phyloP scores from a whole-genome alignment of 2,888 invertebrate genomes.

The Metacarcinus magister region DNA sequence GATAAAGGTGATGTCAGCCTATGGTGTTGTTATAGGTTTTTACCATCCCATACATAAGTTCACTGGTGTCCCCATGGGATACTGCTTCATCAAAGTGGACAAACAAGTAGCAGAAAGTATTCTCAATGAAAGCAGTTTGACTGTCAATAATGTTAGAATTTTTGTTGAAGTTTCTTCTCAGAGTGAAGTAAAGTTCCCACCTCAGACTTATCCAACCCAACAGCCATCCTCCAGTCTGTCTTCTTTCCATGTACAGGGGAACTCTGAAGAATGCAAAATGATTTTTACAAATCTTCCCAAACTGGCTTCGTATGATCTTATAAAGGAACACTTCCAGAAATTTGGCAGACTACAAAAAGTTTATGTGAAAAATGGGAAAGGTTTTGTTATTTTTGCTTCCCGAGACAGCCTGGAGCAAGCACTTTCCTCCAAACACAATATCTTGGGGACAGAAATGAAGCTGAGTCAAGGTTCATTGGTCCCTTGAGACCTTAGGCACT shows the following conservation, averaged over 20 bases:
- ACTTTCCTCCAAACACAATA: background rate
- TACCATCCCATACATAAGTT: background rate
- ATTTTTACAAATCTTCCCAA: background rate
- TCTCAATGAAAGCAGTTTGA: background rate
- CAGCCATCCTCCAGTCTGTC: background rate
- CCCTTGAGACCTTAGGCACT: background rate
- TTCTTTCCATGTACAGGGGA: background rate
- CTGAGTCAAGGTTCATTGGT: background rate
- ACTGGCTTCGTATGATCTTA: background rate
- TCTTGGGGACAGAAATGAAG: constrained; percentile 33
- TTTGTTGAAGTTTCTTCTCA: constrained; percentile 41
- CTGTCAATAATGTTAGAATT: constrained; percentile 14
- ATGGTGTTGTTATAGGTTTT: background rate
- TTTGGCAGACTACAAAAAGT: background rate
- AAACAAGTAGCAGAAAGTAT: background rate
- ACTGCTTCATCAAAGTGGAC: constrained; percentile 18
- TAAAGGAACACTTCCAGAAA: constrained; percentile 36
- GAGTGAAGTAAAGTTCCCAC: background rate
- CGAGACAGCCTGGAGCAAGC: background rate
- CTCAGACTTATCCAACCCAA: background rate
- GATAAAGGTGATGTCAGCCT: background rate
- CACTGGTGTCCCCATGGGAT: background rate
- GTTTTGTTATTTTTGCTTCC: constrained; percentile 6
- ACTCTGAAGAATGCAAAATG: background rate
- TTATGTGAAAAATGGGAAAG: constrained; percentile 6